Percentiles rank a stretch among this genome's conserved stretches.
These are phyloP conservation scores for Ferrisia virgata DNA, from an alignment of 2,888 invertebrate species.

Conservation along the genomic window DNA sequence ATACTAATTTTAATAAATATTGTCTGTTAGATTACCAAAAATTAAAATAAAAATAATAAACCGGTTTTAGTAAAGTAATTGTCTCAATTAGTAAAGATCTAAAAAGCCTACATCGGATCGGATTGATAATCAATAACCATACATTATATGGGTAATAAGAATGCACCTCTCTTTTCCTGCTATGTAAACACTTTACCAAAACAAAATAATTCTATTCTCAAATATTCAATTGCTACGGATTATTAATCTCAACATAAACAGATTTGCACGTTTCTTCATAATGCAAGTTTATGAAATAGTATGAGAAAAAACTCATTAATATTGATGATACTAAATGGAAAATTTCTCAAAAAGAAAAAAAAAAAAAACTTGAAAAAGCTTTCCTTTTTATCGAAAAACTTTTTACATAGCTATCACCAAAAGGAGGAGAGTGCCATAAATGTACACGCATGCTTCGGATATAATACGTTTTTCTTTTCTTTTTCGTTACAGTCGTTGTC, in stretches of 20 bases:
- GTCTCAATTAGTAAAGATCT: too few relatives aligned
- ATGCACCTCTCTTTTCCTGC: too few relatives aligned
- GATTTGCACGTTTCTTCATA: background rate
- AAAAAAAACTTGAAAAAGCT: constrained; percentile 23
- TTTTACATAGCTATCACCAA: constrained; percentile 8
- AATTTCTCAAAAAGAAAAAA: background rate
- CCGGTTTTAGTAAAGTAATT: too few relatives aligned
- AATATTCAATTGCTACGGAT: background rate
- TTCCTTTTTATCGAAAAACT: constrained; percentile 23
- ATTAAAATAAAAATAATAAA: too few relatives aligned
- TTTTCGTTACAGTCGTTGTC: constrained; percentile 26
- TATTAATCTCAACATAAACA: background rate
- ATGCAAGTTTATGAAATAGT: background rate
- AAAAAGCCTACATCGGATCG: too few relatives aligned
- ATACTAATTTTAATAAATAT: too few relatives aligned
- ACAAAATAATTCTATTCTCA: too few relatives aligned
- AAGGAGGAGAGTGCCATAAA: constrained; percentile 36
- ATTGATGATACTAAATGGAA: constrained; percentile 32
- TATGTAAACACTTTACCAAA: too few relatives aligned
- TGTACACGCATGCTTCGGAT: constrained; percentile 39
- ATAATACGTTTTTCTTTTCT: constrained; percentile 31
- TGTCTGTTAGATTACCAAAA: too few relatives aligned
- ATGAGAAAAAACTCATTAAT: constrained; percentile 35
- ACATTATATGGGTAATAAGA: too few relatives aligned
- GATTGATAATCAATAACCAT: too few relatives aligned